A percentile compares a stretch with the other conserved stretches of the same genome.
Evolutionary conservation across 1,140 invertebrate species (phyloP).

Genomic region (Brachionus calyciflorus): DNA sequence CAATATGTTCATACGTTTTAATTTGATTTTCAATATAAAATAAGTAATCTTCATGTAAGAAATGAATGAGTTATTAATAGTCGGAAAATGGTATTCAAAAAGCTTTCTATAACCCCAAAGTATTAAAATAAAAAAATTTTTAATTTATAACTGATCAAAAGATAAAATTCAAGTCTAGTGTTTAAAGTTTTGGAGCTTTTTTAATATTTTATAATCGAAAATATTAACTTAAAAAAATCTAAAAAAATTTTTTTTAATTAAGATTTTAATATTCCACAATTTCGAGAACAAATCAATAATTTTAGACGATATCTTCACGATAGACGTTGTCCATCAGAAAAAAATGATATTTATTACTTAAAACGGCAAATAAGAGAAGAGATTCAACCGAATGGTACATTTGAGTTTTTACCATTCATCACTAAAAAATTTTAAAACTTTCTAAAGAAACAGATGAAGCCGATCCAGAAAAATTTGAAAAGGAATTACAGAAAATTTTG

Average conservation of each 20-base stretch:
- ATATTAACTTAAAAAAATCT: neutral
- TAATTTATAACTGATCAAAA: too few species aligned
- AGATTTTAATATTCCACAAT: neutral
- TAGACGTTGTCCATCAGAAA: neutral
- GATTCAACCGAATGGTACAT: neutral
- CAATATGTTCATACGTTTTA: too few species aligned
- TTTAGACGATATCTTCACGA: neutral
- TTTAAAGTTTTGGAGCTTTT: too few species aligned
- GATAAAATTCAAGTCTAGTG: too few species aligned
- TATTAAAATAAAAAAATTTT: too few species aligned
- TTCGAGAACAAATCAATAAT: neutral
- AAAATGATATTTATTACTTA: constrained; percentile 20
- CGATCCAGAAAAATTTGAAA: neutral
- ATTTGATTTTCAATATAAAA: too few species aligned
- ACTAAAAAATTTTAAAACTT: neutral
- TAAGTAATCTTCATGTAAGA: too few species aligned
- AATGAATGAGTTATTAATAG: too few species aligned
- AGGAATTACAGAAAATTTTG: constrained; percentile 13
- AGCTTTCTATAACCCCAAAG: too few species aligned
- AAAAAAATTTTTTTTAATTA: neutral
- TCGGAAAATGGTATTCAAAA: too few species aligned
- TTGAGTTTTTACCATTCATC: neutral
- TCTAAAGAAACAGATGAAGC: neutral
- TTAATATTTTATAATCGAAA: too few species aligned
- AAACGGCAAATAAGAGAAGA: neutral